Conservation (phyloP, 2,113 vertebrate species). For the Phylloscopus trochilus region DNA sequence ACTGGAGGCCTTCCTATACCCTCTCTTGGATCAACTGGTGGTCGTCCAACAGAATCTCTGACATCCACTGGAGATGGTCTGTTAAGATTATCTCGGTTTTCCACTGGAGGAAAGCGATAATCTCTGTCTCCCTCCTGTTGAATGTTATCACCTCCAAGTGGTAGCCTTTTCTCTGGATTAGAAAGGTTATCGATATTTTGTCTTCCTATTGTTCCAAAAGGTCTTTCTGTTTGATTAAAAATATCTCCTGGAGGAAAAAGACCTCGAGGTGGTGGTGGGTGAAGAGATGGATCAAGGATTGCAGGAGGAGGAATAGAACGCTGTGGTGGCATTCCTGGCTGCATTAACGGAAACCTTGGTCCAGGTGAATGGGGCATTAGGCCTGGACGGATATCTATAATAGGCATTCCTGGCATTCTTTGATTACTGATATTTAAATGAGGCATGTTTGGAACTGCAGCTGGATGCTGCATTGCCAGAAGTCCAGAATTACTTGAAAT, state of each 20-base stretch:
- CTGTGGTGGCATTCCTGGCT: constrained; percentile 83
- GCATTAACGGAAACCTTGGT: constrained; percentile 88
- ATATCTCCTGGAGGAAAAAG: constrained; percentile 90
- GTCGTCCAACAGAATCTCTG: constrained; percentile 74
- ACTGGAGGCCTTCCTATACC: constrained; percentile 74
- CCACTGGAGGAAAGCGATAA: constrained; percentile 94
- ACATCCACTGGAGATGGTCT: constrained; percentile 78
- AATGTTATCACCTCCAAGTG: constrained; percentile 79
- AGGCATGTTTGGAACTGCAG: constrained; percentile 84
- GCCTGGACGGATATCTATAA: constrained; percentile 89
- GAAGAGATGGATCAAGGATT: constrained; percentile 84
- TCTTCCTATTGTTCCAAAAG: constrained; percentile 78
- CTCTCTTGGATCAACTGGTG: constrained; percentile 79
- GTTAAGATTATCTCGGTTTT: constrained; percentile 74
- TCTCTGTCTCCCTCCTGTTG: constrained; percentile 94
- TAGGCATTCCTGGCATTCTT: constrained; percentile 88
- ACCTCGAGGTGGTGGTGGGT: constrained; percentile 78
- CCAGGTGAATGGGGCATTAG: constrained; percentile 82
- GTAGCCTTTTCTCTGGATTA: constrained; percentile 83
- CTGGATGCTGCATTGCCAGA: constrained; percentile 88
- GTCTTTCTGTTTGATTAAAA: constrained; percentile 81
- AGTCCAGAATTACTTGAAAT: constrained; percentile 81
- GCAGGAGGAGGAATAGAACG: constrained; percentile 76
- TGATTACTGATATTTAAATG: constrained; percentile 81
- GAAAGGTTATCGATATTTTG: constrained; percentile 76